phyloP scores from a whole-genome alignment of 2,113 vertebrate genomes.

The Oryzias woworae region DNA sequence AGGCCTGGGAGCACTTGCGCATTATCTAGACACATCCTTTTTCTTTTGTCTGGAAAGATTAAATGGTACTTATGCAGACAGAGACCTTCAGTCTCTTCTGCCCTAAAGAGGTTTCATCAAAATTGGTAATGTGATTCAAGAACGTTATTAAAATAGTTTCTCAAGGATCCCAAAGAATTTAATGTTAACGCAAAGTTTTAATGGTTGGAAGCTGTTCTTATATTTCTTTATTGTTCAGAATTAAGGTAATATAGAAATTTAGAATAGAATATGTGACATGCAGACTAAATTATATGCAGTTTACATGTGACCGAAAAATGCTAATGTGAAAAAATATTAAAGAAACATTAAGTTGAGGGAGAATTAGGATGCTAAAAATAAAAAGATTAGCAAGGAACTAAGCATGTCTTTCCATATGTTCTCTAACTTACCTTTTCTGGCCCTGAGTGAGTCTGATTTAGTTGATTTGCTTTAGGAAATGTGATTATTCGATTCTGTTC shows the following conservation, averaged over 20 bases:
- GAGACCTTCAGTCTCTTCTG: slow-evolving; percentile 41
- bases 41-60: slow-evolving; percentile 51
- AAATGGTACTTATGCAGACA: slow-evolving; percentile 43
- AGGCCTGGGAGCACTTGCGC: slow-evolving; percentile 41
- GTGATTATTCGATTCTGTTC: too few species aligned
- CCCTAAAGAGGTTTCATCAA: slow-evolving; percentile 47
- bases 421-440: too few species aligned
- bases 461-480: too few species aligned
- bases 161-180: slow-evolving; percentile 12
- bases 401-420: too few species aligned
- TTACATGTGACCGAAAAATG: neutral
- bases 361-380: too few species aligned
- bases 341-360: neutral
- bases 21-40: slow-evolving; percentile 23
- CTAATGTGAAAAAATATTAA: neutral
- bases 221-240: neutral
- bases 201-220: neutral
- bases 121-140: slow-evolving; percentile 43
- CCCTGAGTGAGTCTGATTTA: too few species aligned
- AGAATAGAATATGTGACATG: neutral
- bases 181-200: slow-evolving; percentile 6
- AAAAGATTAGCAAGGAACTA: too few species aligned
- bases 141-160: slow-evolving; percentile 25
- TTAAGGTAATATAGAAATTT: neutral
- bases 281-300: neutral